Evolutionary conservation across 2,888 invertebrate genomes (phyloP).

Genomic region (Hyppa rectilinea): DNA sequence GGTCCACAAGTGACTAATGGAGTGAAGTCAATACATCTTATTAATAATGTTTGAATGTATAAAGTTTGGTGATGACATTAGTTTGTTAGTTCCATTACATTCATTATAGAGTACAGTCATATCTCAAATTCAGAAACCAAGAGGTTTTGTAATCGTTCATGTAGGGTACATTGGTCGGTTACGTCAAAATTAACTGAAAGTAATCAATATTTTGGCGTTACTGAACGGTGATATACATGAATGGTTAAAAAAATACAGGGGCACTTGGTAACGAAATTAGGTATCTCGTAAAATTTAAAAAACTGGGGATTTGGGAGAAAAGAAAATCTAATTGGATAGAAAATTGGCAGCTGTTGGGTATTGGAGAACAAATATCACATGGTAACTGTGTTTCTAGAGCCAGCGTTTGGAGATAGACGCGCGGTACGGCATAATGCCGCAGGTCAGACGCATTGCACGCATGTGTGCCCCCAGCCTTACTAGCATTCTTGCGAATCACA

Average conservation of each 20-base stretch:
- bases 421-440: constrained; percentile 95
- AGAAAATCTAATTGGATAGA: neutral
- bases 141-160: neutral
- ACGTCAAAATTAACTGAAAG: neutral
- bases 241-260: neutral
- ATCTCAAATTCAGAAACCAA: neutral
- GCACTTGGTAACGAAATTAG: neutral
- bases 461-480: constrained; percentile 83
- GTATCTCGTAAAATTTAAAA: neutral
- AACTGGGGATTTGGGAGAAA: neutral
- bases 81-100: constrained; percentile 17
- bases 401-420: constrained; percentile 98
- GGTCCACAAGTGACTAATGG: constrained; percentile 60
- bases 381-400: constrained; percentile 92
- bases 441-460: constrained; percentile 92
- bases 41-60: constrained; percentile 56
- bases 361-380: constrained; percentile 48
- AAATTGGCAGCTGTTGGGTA: constrained; percentile 40
- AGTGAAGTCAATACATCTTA: constrained; percentile 46
- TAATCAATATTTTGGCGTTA: neutral
- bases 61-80: constrained; percentile 46
- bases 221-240: neutral
- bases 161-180: neutral
- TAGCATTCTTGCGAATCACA: constrained; percentile 57
- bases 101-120: constrained; percentile 10